Conservation (phyloP, 2,797 vertebrate genomes). For the Enoplosus armatus region DNA sequence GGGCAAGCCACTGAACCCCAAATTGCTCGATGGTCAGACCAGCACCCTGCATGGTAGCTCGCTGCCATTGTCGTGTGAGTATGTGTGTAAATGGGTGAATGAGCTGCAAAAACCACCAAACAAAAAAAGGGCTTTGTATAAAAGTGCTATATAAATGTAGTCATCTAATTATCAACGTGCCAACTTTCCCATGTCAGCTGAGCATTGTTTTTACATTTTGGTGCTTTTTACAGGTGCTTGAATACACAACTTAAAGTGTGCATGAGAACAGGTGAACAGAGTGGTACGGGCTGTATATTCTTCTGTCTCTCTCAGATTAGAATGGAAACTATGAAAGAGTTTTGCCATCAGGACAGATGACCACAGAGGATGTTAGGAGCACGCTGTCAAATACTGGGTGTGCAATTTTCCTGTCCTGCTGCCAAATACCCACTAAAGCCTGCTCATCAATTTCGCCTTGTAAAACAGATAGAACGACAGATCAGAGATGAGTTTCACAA, state of each 20-base stretch:
- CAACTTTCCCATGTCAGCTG: not conserved
- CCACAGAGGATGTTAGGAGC: conserved; percentile 67
- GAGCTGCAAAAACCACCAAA: no score
- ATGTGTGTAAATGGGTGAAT: no score
- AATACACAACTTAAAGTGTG: not conserved
- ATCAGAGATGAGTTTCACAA: conserved; percentile 34
- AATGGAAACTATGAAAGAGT: conserved; percentile 65
- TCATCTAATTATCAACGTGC: not conserved
- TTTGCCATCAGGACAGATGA: conserved; percentile 58
- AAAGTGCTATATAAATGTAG: no score
- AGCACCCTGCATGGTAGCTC: no score
- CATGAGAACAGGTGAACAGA: conserved; percentile 14
- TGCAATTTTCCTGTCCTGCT: conserved; percentile 66
- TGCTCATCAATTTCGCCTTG: conserved; percentile 59
- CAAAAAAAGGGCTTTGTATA: no score
- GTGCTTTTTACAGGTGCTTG: not conserved
- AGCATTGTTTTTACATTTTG: not conserved
- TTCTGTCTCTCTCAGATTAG: conserved; percentile 20
- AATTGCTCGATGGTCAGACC: no score
- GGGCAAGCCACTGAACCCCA: no score
- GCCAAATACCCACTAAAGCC: conserved; percentile 74
- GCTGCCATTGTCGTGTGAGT: no score
- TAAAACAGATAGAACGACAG: conserved; percentile 57
- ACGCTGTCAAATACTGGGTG: conserved; percentile 58
- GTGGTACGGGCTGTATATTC: conserved; percentile 1